Conservation (phyloP, 2,113 vertebrate genomes). For the Conger conger region DNA sequence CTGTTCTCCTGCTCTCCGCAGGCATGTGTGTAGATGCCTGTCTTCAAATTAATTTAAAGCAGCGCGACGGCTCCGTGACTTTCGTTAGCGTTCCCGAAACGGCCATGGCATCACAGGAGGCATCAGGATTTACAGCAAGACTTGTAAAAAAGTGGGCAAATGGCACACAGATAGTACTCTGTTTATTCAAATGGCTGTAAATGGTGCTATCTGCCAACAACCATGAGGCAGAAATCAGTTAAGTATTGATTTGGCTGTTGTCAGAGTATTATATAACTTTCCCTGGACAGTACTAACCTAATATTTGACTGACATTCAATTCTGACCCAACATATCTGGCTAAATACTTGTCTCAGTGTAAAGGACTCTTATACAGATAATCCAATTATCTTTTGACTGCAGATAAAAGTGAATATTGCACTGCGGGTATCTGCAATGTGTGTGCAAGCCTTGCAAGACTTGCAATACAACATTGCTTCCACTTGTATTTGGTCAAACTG, state of each 20-base stretch:
- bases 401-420: not conserved
- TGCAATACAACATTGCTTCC: not conserved
- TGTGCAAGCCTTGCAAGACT: not conserved
- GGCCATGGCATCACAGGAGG: not conserved
- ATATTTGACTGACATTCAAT: not conserved
- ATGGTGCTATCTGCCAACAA: not conserved
- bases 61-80: not conserved
- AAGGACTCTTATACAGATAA: not conserved
- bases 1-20: not conserved
- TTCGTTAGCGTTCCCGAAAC: not conserved
- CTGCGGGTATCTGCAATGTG: not conserved
- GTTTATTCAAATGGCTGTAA: not conserved
- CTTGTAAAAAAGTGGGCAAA: not conserved
- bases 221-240: not conserved
- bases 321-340: not conserved
- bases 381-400: not conserved
- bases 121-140: not conserved
- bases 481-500: not conserved
- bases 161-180: not conserved
- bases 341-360: not conserved
- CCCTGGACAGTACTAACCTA: not conserved
- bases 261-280: not conserved
- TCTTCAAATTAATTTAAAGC: not conserved
- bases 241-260: not conserved
- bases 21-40: not conserved